These are phyloP conservation scores for Isichthys henryi DNA, from an alignment of 2,113 vertebrate species.

Conservation along the genomic window DNA sequence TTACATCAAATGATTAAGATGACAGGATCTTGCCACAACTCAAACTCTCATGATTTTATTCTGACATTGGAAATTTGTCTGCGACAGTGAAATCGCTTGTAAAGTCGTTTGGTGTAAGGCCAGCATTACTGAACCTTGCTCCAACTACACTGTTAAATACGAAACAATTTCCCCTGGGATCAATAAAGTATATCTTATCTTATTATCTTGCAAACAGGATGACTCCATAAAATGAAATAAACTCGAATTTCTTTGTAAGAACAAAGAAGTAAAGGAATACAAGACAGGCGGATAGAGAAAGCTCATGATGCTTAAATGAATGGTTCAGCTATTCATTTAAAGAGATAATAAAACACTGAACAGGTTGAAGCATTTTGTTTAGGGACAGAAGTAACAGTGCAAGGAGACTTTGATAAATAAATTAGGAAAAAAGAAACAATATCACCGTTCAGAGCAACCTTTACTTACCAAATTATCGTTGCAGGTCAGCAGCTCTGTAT, in stretches of 20 bases:
- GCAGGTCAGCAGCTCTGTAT: constrained; percentile 39
- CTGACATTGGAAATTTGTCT: neutral
- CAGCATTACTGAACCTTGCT: neutral
- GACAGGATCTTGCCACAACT: neutral
- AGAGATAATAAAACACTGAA: neutral
- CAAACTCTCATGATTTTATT: neutral
- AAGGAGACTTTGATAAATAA: neutral
- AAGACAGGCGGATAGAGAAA: neutral
- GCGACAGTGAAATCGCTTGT: neutral
- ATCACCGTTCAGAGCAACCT: constrained; percentile 38
- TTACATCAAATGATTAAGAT: neutral
- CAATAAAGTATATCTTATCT: neutral
- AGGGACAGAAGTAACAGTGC: neutral
- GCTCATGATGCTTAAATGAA: neutral
- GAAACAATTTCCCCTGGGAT: neutral
- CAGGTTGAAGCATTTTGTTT: neutral
- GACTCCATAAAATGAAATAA: neutral
- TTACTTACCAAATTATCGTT: constrained; percentile 47
- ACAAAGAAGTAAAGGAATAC: neutral
- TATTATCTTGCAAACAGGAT: neutral
- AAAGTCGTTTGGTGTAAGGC: neutral
- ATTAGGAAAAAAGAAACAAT: constrained; percentile 29
- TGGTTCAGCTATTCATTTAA: neutral
- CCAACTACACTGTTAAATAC: constrained; percentile 3
- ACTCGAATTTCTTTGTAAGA: neutral